phyloP scores from a whole-genome alignment of 2,113 vertebrate genomes.

The Ictalurus furcatus region DNA sequence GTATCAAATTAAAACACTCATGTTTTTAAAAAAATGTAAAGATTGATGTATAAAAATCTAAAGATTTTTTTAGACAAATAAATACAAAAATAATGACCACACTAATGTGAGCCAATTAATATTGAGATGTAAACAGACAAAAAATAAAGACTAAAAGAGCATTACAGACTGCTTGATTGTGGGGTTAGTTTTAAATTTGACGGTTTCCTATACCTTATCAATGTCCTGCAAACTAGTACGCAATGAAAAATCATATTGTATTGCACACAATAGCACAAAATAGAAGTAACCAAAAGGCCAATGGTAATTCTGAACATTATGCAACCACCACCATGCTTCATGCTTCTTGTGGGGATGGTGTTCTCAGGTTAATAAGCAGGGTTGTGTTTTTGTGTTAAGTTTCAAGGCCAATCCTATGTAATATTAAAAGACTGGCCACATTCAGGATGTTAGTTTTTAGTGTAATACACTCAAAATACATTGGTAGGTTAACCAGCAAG shows the following conservation, averaged over 20 bases:
- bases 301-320: not conserved
- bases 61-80: not conserved
- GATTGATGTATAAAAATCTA: not conserved
- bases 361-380: not conserved
- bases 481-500: no score
- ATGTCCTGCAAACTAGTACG: not conserved
- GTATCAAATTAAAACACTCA: not conserved
- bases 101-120: not conserved
- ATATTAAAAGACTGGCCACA: not conserved
- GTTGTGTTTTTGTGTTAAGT: not conserved
- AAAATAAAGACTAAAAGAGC: not conserved
- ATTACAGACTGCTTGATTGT: not conserved
- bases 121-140: not conserved
- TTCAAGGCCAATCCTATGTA: not conserved
- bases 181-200: not conserved
- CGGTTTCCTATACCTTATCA: not conserved
- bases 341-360: not conserved
- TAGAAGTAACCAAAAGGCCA: not conserved
- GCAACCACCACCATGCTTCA: not conserved
- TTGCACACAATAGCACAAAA: not conserved
- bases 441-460: not conserved
- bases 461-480: not conserved
- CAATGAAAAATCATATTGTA: not conserved
- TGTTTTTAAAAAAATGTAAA: not conserved
- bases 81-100: not conserved